These are phyloP conservation scores for Cataglyphis albicans DNA, from an alignment of 2,888 invertebrate genomes.

Conservation along the genomic window DNA sequence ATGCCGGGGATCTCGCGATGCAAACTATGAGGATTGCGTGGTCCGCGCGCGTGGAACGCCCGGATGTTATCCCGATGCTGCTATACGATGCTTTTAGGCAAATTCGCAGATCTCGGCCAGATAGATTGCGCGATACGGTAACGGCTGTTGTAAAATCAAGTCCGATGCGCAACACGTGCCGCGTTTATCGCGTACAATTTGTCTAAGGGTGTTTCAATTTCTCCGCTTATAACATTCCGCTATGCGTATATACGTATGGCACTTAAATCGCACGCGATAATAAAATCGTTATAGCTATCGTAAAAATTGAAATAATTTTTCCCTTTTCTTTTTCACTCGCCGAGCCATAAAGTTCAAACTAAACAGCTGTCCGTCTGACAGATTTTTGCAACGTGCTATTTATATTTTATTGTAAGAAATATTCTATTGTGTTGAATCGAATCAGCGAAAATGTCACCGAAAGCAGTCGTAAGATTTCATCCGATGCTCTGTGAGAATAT, in stretches of 20 bases:
- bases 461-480: background rate
- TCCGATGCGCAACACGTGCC: slow-evolving; percentile 26
- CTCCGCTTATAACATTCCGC: slow-evolving; percentile 9
- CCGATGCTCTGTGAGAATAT: background rate
- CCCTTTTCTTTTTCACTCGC: background rate
- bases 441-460: background rate
- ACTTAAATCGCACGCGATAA: slow-evolving; percentile 12
- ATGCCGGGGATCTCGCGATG: slow-evolving; percentile 51
- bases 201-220: slow-evolving; percentile 20
- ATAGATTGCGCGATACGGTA: slow-evolving; percentile 40
- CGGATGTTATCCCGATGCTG: slow-evolving; percentile 1
- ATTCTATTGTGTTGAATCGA: background rate
- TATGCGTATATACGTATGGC: background rate
- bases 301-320: background rate
- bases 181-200: slow-evolving; percentile 17
- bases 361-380: background rate
- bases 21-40: slow-evolving; percentile 70
- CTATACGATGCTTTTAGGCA: slow-evolving; percentile 43
- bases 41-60: slow-evolving; percentile 26
- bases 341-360: background rate
- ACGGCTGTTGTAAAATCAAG: slow-evolving; percentile 27
- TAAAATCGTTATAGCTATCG: slow-evolving; percentile 6
- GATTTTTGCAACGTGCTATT: background rate
- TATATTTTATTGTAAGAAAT: background rate
- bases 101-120: slow-evolving; percentile 34